Conservation (phyloP, 2,797 vertebrate species). For the Gymnoscopelus microlampas region DNA sequence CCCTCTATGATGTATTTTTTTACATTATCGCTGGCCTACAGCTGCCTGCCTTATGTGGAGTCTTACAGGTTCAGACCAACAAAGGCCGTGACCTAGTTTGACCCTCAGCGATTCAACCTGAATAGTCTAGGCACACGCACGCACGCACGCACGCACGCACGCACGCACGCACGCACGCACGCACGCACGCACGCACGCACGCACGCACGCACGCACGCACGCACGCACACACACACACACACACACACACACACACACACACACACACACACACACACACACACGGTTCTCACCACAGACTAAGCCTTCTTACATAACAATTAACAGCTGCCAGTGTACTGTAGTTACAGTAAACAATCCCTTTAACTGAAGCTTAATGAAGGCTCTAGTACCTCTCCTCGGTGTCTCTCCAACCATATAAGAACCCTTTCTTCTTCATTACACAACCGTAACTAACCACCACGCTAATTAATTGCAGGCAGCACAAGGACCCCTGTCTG, state of each 20-base stretch:
- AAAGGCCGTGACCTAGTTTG: constrained; percentile 24
- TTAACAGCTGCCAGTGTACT: constrained; percentile 72
- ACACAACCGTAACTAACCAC: constrained; percentile 46
- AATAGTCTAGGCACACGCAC: constrained; percentile 12
- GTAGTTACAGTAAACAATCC: constrained; percentile 48
- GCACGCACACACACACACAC: constrained; percentile 5
- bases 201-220: neutral
- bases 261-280: constrained; percentile 8
- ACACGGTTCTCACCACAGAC: constrained; percentile 35
- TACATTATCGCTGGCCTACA: constrained; percentile 26
- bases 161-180: constrained; percentile 3
- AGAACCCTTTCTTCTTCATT: constrained; percentile 68
- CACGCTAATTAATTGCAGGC: constrained; percentile 53
- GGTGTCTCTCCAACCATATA: constrained; percentile 65
- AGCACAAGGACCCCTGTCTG: constrained; percentile 35
- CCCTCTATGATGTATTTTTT: no score
- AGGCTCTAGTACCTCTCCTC: constrained; percentile 68
- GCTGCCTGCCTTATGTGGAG: constrained; percentile 19
- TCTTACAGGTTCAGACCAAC: constrained; percentile 10
- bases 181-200: constrained; percentile 8
- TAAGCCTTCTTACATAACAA: constrained; percentile 65
- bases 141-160: constrained; percentile 3
- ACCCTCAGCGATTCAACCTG: constrained; percentile 41
- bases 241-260: constrained; percentile 9
- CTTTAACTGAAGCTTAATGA: constrained; percentile 69